phyloP scores from a whole-genome alignment of 2,888 invertebrate genomes.

The Drymonia ruficornis region DNA sequence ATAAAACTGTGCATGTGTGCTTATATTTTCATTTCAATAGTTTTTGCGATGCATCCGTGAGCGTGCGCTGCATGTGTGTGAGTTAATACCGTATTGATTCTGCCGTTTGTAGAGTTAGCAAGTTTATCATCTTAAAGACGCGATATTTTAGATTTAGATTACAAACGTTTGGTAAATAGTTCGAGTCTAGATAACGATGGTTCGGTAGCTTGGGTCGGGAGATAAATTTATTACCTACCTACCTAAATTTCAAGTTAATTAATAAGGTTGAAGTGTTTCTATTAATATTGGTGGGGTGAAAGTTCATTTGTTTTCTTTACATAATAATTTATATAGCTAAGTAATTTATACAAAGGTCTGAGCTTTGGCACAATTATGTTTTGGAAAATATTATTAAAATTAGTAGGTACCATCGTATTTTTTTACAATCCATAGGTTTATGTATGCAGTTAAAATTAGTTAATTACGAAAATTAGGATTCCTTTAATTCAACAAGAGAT shows the following conservation, averaged over 20 bases:
- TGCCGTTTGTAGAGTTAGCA: constrained; percentile 64
- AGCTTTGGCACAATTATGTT: too few species aligned
- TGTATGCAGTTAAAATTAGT: too few species aligned
- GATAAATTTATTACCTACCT: neutral
- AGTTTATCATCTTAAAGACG: constrained; percentile 74
- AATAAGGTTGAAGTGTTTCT: neutral
- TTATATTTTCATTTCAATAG: constrained; percentile 83
- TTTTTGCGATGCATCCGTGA: constrained; percentile 76
- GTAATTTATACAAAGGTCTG: too few species aligned
- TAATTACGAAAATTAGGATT: too few species aligned
- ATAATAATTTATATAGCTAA: too few species aligned
- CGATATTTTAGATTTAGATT: constrained; percentile 37
- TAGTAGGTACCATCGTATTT: too few species aligned
- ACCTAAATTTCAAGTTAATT: neutral
- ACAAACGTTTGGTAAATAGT: constrained; percentile 24
- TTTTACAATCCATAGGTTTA: too few species aligned
- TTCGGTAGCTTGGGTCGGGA: neutral
- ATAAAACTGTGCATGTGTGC: constrained; percentile 54
- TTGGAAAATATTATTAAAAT: too few species aligned
- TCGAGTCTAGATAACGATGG: constrained; percentile 1
- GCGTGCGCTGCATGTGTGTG: constrained; percentile 66
- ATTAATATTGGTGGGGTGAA: neutral
- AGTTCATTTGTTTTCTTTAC: neutral
- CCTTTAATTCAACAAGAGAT: too few species aligned
- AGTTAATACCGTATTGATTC: constrained; percentile 82